These are phyloP conservation scores for Parthenolecanium corni DNA, from an alignment of 2,888 invertebrate genomes.

Conservation along the genomic window DNA sequence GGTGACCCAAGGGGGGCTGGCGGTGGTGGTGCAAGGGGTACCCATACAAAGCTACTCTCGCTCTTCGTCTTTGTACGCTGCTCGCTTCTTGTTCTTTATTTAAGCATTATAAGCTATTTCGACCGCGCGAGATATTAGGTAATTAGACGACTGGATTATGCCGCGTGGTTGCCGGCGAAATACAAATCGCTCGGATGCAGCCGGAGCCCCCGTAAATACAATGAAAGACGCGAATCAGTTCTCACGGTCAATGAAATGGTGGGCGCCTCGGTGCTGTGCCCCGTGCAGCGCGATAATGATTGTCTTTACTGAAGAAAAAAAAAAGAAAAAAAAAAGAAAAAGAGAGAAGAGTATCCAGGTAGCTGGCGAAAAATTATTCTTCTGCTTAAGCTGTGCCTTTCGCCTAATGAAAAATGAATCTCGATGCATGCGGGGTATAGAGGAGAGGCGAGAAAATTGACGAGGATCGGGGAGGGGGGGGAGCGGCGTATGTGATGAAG, in stretches of 20 bases:
- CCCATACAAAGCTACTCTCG: no score
- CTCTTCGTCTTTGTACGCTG: background rate
- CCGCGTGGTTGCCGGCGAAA: conserved; percentile 25
- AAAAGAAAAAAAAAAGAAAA: no score
- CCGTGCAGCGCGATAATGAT: conserved; percentile 28
- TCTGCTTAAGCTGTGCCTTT: conserved; percentile 6
- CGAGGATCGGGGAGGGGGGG: background rate
- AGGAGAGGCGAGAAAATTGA: background rate
- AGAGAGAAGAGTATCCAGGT: conserved; percentile 28
- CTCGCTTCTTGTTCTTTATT: background rate
- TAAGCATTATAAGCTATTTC: no score
- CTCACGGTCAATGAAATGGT: conserved; percentile 28
- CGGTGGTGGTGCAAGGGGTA: no score
- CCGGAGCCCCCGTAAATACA: conserved; percentile 6
- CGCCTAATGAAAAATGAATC: conserved; percentile 19
- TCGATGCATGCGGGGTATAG: no score
- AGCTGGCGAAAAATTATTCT: conserved; percentile 26
- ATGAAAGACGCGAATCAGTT: conserved; percentile 27
- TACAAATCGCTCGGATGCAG: background rate
- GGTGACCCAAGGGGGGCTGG: no score
- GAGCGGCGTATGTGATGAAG: background rate
- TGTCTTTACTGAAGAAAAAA: no score
- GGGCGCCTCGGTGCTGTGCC: conserved; percentile 28
- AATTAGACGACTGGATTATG: conserved; percentile 25
- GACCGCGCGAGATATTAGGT: conserved; percentile 11